Conservation (phyloP, 2,113 vertebrate species). For the Podarcis muralis region DNA sequence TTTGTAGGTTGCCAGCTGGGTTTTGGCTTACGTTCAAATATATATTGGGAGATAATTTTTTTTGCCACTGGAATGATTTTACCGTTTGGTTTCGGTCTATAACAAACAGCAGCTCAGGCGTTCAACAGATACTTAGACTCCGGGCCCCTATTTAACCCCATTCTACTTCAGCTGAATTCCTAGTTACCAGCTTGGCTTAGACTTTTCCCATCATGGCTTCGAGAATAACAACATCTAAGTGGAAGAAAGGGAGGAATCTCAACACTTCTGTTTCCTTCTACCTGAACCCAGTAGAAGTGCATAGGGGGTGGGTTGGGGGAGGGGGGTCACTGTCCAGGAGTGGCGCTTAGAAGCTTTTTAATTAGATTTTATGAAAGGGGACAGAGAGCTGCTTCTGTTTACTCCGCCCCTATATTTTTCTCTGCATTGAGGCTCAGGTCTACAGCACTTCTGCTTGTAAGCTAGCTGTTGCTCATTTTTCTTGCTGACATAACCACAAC, state of each 20-base stretch:
- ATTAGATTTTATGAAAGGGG: background rate
- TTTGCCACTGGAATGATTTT: background rate
- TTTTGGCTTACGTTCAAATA: slow-evolving; percentile 19
- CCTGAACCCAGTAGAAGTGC: rapidly evolving
- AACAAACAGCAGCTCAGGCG: background rate
- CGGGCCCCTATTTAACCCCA: rapidly evolving
- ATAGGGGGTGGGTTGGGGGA: too few species aligned
- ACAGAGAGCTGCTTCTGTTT: background rate
- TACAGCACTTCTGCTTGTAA: background rate
- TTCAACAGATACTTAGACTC: background rate
- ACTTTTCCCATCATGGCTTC: background rate
- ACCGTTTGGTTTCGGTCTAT: background rate
- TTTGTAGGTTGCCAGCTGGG: background rate
- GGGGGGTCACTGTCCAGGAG: background rate
- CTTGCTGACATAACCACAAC: background rate
- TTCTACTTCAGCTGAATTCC: background rate
- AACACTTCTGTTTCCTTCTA: background rate
- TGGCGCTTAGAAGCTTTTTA: background rate
- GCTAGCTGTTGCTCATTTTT: background rate
- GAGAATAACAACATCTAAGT: background rate
- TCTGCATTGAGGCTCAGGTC: background rate
- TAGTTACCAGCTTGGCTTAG: rapidly evolving
- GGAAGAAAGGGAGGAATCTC: background rate
- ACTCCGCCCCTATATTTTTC: background rate
- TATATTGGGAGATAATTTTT: background rate